Evolutionary conservation across 2,888 invertebrate species (phyloP).

Genomic region (Drosophila percnosoma): DNA sequence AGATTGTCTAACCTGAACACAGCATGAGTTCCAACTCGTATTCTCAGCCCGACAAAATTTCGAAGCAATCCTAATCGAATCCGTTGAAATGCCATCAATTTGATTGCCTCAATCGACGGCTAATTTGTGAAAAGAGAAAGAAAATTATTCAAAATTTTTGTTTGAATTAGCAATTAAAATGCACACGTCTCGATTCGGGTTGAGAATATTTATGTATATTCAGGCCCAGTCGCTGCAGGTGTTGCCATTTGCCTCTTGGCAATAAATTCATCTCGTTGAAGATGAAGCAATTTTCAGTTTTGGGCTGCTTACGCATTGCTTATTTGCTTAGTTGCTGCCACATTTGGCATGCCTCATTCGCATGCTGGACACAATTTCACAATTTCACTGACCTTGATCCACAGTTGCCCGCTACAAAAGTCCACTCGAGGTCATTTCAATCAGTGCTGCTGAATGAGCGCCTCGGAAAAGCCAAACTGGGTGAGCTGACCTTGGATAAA

Average conservation of each 20-base stretch:
- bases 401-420: constrained; percentile 33
- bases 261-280: constrained; percentile 2
- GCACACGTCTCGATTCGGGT: constrained; percentile 35
- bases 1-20: constrained; percentile 62
- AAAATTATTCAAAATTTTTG: constrained; percentile 64
- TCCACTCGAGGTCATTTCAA: constrained; percentile 47
- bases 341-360: constrained; percentile 66
- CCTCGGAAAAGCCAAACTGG: constrained; percentile 49
- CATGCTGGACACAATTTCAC: constrained; percentile 40
- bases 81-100: constrained; percentile 72
- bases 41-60: constrained; percentile 8
- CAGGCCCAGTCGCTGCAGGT: constrained; percentile 46
- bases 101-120: constrained; percentile 80
- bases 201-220: constrained; percentile 45
- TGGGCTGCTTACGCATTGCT: constrained; percentile 38
- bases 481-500: constrained; percentile 63
- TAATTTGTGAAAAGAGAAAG: constrained; percentile 70
- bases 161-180: constrained; percentile 72
- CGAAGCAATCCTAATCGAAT: constrained; percentile 20
- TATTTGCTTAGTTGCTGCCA: not conserved
- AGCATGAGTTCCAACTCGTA: constrained; percentile 52
- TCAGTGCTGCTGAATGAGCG: constrained; percentile 29
- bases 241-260: constrained; percentile 32
- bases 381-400: constrained; percentile 75
- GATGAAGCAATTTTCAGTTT: constrained; percentile 64